Conservation (phyloP, 2,113 vertebrate species). For the Corapipo altera region DNA sequence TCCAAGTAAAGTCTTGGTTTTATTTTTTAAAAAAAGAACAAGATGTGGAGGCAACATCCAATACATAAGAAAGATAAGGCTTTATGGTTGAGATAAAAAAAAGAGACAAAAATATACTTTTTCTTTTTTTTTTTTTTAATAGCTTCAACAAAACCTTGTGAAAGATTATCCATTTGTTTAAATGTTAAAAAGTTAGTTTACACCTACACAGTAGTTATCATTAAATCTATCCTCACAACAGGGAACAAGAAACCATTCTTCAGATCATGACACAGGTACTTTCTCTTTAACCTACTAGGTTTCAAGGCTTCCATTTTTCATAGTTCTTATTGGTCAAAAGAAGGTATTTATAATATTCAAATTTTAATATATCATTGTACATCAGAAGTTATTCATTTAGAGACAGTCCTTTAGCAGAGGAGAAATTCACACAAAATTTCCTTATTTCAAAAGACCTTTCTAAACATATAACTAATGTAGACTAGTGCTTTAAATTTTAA, state of each 20-base stretch:
- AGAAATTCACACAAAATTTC: neutral
- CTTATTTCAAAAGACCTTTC: neutral
- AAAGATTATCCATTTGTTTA: neutral
- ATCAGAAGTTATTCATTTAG: neutral
- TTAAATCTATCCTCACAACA: neutral
- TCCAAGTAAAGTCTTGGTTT: neutral
- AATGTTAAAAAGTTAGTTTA: neutral
- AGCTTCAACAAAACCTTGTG: neutral
- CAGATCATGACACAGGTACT: neutral
- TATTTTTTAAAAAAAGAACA: neutral
- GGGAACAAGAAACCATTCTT: neutral
- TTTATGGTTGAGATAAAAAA: neutral
- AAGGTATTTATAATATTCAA: neutral
- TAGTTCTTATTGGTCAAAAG: neutral
- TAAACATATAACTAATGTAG: neutral
- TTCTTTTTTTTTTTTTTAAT: neutral
- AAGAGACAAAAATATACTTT: fast-evolving
- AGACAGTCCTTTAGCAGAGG: neutral
- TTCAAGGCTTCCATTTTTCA: neutral
- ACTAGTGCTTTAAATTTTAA: neutral
- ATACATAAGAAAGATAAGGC: neutral
- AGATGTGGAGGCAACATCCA: neutral
- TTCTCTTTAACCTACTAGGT: neutral
- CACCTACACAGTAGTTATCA: neutral
- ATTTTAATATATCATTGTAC: neutral